Evolutionary conservation across 2,888 invertebrate species (phyloP).

Genomic region (Pilophorus perplexus): DNA sequence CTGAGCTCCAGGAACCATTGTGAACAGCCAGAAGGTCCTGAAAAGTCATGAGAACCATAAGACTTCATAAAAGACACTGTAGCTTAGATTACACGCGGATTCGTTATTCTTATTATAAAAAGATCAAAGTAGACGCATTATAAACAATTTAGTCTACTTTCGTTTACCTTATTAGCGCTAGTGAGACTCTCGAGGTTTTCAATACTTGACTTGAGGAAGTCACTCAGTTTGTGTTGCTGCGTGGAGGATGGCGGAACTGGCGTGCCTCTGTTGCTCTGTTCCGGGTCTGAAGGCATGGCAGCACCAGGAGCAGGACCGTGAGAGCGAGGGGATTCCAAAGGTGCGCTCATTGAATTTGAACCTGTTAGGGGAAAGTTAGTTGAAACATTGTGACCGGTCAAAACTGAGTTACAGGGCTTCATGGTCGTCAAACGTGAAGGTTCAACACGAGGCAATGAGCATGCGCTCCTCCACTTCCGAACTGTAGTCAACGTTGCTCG

Average conservation of each 20-base stretch:
- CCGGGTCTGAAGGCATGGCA: background rate
- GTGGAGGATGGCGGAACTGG: slow-evolving; percentile 52
- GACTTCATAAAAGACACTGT: no score
- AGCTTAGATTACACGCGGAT: no score
- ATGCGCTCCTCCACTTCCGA: no score
- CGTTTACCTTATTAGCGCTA: slow-evolving; percentile 50
- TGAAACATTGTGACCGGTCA: no score
- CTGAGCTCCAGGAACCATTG: slow-evolving; percentile 62
- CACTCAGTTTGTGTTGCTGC: slow-evolving; percentile 58
- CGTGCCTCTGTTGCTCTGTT: slow-evolving; percentile 48
- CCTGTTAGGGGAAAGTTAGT: no score
- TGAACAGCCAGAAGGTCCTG: slow-evolving; percentile 64
- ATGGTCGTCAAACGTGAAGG: no score
- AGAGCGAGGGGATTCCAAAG: slow-evolving; percentile 1
- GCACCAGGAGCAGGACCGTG: slow-evolving; percentile 16
- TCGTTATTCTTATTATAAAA: no score
- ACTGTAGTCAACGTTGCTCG: no score
- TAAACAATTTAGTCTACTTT: no score
- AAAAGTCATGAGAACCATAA: no score
- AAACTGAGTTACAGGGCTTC: no score
- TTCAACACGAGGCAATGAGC: no score
- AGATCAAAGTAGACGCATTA: background rate
- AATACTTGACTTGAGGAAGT: slow-evolving; percentile 69
- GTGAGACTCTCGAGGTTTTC: slow-evolving; percentile 66
- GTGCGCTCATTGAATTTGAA: slow-evolving; percentile 8